Evolutionary conservation across 1,140 invertebrate species (phyloP).

Genomic region (Adoxophyes honmai): DNA sequence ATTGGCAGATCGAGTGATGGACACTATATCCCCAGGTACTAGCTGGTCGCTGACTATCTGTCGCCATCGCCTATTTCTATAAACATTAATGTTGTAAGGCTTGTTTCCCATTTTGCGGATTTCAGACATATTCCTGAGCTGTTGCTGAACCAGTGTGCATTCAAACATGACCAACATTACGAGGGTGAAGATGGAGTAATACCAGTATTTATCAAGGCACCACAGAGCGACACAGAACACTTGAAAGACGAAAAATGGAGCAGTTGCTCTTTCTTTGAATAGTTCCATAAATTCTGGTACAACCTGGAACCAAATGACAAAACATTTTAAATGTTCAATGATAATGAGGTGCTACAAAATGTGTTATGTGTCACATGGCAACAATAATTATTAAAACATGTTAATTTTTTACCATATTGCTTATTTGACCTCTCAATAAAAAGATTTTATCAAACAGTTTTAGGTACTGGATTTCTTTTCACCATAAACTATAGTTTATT

Average conservation of each 20-base stretch:
- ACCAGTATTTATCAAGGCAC: constrained; percentile 99
- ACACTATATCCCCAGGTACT: constrained; percentile 97
- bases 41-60: constrained; percentile 91
- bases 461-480: too few species aligned
- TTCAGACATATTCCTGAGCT: constrained; percentile 98
- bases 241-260: constrained; percentile 98
- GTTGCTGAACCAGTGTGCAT: constrained; percentile 98
- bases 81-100: constrained; percentile 95
- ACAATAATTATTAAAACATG: too few species aligned
- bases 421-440: too few species aligned
- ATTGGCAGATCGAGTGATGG: constrained; percentile 91
- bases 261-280: constrained; percentile 98
- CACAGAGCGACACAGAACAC: constrained; percentile 98
- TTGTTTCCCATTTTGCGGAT: constrained; percentile 99
- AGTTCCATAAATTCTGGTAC: constrained; percentile 98
- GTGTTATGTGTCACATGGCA: too few species aligned
- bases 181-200: constrained; percentile 98
- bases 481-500: too few species aligned
- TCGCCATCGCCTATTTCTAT: constrained; percentile 95
- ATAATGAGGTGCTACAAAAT: too few species aligned
- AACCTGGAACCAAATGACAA: constrained; percentile 79
- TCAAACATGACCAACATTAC: constrained; percentile 99
- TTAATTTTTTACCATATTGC: too few species aligned
- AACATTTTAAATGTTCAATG: too few species aligned
- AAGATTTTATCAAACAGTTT: too few species aligned